phyloP scores from a whole-genome alignment of 2,797 vertebrate species.

The Xiphophorus birchmanni region DNA sequence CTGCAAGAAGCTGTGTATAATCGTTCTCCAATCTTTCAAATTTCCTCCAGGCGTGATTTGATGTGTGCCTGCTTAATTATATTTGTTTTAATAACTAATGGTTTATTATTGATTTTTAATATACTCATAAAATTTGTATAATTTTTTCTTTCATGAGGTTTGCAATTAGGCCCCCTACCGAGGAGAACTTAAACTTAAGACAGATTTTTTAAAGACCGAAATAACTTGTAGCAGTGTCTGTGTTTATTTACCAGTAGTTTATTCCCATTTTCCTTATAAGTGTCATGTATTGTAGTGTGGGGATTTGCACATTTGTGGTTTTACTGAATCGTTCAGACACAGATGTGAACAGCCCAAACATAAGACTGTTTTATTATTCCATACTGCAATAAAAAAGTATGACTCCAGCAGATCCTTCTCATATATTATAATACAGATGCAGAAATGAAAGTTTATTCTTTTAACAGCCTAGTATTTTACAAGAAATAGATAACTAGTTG shows the following conservation, averaged over 20 bases:
- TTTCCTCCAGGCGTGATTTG: neutral
- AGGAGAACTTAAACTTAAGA: neutral
- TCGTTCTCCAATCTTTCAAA: neutral
- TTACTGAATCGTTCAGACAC: slow-evolving; percentile 58
- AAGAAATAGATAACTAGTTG: slow-evolving; percentile 87
- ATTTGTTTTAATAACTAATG: neutral
- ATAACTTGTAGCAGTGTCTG: neutral
- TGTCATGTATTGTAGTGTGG: neutral
- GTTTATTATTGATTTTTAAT: neutral
- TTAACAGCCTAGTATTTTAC: slow-evolving; percentile 90
- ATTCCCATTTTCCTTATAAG: neutral
- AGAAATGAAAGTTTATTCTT: slow-evolving; percentile 88
- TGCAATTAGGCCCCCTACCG: neutral
- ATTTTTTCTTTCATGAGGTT: neutral
- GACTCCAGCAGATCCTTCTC: slow-evolving; percentile 80
- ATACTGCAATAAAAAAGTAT: slow-evolving; percentile 84
- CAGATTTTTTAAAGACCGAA: neutral
- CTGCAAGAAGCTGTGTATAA: neutral
- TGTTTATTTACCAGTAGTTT: neutral
- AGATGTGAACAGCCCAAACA: slow-evolving; percentile 77
- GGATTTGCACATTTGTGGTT: neutral
- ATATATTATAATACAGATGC: slow-evolving; percentile 90
- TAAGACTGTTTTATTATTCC: slow-evolving; percentile 79
- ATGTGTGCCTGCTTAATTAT: neutral
- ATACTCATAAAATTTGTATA: no score